These are phyloP conservation scores for Tigriopus japonicus DNA, from an alignment of 1,140 invertebrate genomes.

Conservation along the genomic window DNA sequence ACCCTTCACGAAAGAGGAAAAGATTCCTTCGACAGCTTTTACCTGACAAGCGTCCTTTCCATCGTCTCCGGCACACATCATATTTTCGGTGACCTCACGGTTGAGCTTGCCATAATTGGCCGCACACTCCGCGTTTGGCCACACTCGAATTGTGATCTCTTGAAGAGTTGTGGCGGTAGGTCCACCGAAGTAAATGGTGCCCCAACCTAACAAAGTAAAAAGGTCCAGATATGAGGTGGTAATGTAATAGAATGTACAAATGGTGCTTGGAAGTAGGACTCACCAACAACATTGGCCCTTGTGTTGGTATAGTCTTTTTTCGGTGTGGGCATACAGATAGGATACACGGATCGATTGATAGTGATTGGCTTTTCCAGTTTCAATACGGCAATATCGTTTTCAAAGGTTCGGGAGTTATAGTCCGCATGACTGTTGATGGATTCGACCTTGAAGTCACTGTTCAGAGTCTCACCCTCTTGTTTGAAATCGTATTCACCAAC, in stretches of 20 bases:
- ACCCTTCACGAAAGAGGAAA: background rate
- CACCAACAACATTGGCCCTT: constrained; percentile 15
- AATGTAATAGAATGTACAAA: background rate
- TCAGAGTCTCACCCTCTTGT: constrained; percentile 15
- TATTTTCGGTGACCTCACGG: constrained; percentile 26
- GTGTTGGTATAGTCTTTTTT: constrained; percentile 15
- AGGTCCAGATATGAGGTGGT: background rate
- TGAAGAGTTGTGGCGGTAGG: constrained; percentile 33
- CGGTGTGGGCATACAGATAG: constrained; percentile 21
- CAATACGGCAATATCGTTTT: constrained; percentile 24
- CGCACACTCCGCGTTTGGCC: constrained; percentile 31
- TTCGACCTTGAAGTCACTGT: constrained; percentile 17
- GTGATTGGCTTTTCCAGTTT: constrained; percentile 18
- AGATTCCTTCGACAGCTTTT: constrained; percentile 9
- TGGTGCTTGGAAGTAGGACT: too few species aligned
- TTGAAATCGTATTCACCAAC: constrained; percentile 24
- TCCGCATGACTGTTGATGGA: constrained; percentile 19
- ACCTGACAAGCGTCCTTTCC: constrained; percentile 44
- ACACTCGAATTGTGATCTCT: constrained; percentile 38
- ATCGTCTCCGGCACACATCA: constrained; percentile 43
- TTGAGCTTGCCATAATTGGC: constrained; percentile 16
- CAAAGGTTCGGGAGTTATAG: constrained; percentile 21
- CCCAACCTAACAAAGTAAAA: constrained; percentile 36
- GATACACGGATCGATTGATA: constrained; percentile 20
- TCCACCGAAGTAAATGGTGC: constrained; percentile 34